A percentile compares a stretch with the other conserved stretches of the same genome.
Conservation (phyloP, 2,888 invertebrate genomes). For the Phortica magna region DNA sequence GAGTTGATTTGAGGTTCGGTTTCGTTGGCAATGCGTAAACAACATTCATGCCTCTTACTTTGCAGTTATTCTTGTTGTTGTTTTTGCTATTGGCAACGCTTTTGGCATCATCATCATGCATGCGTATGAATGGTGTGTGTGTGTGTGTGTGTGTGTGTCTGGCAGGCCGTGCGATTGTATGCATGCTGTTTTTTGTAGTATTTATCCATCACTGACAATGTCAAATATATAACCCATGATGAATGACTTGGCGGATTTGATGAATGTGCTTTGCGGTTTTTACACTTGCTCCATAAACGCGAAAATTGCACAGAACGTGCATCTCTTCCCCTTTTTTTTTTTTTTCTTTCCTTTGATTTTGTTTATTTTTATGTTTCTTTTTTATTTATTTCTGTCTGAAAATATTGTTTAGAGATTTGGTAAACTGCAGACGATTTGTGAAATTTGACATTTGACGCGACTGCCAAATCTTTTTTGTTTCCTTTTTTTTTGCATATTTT, state of each 20-base stretch:
- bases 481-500: neutral
- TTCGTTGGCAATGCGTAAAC: neutral
- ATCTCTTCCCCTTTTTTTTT: conserved; percentile 21
- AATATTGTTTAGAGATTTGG: neutral
- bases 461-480: neutral
- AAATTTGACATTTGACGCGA: conserved; percentile 63
- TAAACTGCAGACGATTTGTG: conserved; percentile 72
- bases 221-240: conserved; percentile 73
- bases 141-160: neutral
- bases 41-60: conserved; percentile 4
- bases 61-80: neutral
- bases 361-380: no score
- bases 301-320: conserved; percentile 4
- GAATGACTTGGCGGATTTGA: conserved; percentile 73
- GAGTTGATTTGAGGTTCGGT: neutral
- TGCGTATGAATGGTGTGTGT: neutral
- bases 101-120: neutral
- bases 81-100: conserved; percentile 10
- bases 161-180: conserved; percentile 9
- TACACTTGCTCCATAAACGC: conserved; percentile 43
- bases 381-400: neutral
- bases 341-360: neutral
- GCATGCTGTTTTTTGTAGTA: conserved; percentile 56
- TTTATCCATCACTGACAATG: conserved; percentile 73
- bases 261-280: conserved; percentile 72